These are phyloP conservation scores for Oxyscelio sp. DNA, from an alignment of 2,888 invertebrate species.

Conservation along the genomic window DNA sequence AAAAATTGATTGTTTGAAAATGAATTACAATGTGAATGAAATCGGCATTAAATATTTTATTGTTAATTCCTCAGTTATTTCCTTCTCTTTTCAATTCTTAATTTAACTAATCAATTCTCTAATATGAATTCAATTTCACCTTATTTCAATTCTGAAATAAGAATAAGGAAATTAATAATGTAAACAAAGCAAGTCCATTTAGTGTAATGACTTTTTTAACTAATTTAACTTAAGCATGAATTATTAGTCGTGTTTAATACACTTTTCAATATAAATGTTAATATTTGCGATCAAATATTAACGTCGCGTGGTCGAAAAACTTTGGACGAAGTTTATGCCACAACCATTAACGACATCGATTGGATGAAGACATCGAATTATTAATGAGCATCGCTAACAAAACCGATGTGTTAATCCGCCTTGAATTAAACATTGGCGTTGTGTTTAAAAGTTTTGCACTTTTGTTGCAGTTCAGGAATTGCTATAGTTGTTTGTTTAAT, in stretches of 20 bases:
- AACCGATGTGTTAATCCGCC: constrained; percentile 39
- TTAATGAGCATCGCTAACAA: constrained; percentile 31
- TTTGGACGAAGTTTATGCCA: not conserved
- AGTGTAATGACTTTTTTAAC: no score
- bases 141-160: no score
- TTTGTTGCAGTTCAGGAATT: constrained; percentile 14
- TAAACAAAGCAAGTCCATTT: no score
- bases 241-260: not conserved
- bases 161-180: no score
- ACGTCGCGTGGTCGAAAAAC: not conserved
- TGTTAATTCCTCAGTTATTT: no score
- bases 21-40: no score
- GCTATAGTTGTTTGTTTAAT: constrained; percentile 31
- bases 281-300: constrained; percentile 24
- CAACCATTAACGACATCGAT: constrained; percentile 40
- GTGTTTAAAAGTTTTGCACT: constrained; percentile 20
- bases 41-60: no score
- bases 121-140: no score
- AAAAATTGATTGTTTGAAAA: no score
- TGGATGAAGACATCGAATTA: constrained; percentile 51
- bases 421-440: constrained; percentile 39
- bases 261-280: not conserved
- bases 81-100: no score
- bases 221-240: no score
- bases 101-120: no score